Conservation (phyloP, 2,888 invertebrate genomes). For the Meganola albula region DNA sequence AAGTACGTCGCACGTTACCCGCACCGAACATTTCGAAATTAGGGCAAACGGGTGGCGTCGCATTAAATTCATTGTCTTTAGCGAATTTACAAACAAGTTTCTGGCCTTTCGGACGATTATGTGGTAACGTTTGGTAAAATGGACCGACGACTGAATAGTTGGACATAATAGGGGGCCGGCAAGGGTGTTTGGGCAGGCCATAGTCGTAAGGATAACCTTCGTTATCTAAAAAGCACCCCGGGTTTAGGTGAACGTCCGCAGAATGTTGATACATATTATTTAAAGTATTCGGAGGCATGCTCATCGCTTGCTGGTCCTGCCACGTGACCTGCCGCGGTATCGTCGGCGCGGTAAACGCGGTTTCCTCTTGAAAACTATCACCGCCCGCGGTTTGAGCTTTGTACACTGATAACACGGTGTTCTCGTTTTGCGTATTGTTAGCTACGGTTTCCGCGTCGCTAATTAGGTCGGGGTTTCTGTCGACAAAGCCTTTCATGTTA, state of each 20-base stretch:
- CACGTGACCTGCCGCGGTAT: constrained; percentile 75
- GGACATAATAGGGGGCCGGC: constrained; percentile 63
- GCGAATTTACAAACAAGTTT: constrained; percentile 70
- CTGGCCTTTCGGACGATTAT: constrained; percentile 81
- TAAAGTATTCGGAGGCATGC: constrained; percentile 70
- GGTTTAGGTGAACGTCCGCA: constrained; percentile 85
- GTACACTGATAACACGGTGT: constrained; percentile 64
- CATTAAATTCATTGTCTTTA: constrained; percentile 69
- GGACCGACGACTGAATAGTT: constrained; percentile 65
- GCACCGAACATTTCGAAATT: constrained; percentile 67
- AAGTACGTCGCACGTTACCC: constrained; percentile 83
- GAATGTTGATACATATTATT: constrained; percentile 80
- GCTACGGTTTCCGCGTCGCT: constrained; percentile 84
- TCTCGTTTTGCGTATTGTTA: constrained; percentile 69
- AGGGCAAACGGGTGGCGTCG: constrained; percentile 51
- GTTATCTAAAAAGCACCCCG: constrained; percentile 85
- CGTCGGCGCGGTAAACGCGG: constrained; percentile 57
- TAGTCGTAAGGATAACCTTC: constrained; percentile 90
- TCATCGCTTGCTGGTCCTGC: constrained; percentile 72
- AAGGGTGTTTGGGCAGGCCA: constrained; percentile 82
- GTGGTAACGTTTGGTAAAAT: constrained; percentile 87
- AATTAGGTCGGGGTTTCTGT: constrained; percentile 88
- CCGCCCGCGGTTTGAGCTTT: constrained; percentile 54
- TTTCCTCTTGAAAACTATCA: constrained; percentile 66
- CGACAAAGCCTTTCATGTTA: constrained; percentile 74